Evolutionary conservation across 2,113 vertebrate genomes (phyloP).

Genomic region (Thermophis baileyi): DNA sequence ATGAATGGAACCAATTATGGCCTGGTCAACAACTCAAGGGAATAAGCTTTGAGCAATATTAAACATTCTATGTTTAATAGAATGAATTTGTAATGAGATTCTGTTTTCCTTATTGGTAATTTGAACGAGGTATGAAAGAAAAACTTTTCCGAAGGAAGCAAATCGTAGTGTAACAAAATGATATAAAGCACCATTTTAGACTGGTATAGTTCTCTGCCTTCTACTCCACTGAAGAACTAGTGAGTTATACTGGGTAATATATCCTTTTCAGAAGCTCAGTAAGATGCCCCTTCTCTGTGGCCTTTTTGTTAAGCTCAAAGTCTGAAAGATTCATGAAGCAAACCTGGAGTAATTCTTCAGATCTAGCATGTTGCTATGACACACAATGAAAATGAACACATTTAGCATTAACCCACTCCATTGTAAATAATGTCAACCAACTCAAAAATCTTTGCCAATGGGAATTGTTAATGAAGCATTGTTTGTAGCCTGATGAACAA

Average conservation of each 20-base stretch:
- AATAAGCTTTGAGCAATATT: background rate
- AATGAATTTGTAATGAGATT: background rate
- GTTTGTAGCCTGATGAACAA: conserved; percentile 36
- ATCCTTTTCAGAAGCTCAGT: background rate
- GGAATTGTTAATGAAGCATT: conserved; percentile 31
- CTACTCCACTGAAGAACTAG: background rate
- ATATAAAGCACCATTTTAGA: background rate
- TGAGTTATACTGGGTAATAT: background rate
- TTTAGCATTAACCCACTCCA: conserved; percentile 16
- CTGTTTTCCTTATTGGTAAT: background rate
- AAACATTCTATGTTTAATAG: background rate
- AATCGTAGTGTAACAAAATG: background rate
- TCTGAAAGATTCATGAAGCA: background rate
- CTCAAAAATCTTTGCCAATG: conserved; percentile 29
- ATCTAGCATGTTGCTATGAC: conserved; percentile 8
- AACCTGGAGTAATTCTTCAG: background rate
- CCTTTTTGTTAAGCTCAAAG: background rate
- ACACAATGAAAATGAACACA: background rate
- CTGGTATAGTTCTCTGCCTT: background rate
- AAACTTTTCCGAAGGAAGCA: background rate
- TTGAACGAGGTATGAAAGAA: background rate
- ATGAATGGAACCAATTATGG: background rate
- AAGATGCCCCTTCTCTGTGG: background rate
- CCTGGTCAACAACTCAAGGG: background rate
- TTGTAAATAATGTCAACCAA: conserved; percentile 41